Base-by-base conservation (phyloP, 2,113 vertebrate genomes). In the Leptocoma aspasia region DNA sequence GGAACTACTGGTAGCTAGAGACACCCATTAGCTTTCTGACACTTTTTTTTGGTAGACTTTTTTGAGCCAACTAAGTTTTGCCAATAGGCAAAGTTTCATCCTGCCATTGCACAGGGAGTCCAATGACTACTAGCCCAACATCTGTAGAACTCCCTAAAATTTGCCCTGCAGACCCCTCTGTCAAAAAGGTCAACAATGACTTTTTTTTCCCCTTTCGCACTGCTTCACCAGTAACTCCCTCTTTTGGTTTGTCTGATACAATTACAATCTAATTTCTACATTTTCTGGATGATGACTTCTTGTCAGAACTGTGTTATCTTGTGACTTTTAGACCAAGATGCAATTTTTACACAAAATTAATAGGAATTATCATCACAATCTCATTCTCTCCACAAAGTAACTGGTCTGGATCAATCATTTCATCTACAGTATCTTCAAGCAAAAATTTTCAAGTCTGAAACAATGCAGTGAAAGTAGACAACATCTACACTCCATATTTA, bases 121-220 rank as follows among this genome's bases (percentile, higher is more conserved):
- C 28, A 78, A 16, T 6, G 16, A 69, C 27, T 52, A 35, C 28
- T 16, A 61, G 54, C 15, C 52, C 39, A 84, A 27, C 16, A 87
- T 23, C 7, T 50, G 18, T 9, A 42, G 1, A 10, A 33, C 8
- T 47, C 39, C 20, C 45, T 54, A 41, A 66, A 69, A 72, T 18
- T 23, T 68, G 23, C 53, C 24, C 30, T 72, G 27, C 49, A 89
- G 37, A 71, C 1, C 18, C 9, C 16, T 89, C 56, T 52, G 37
- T 22, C 24, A 77, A 60, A 65, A 22, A 89, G 13, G 11, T 45
- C 47, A 53, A 47, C 13, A 47, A 7, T 11, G 2, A 21, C 10
- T 24, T 66, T 61, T 39, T 30, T 21, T 0, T 16, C 24, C 15
- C 14, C 4, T 59, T 71, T 13, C 7, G 4, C 1, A 1, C 9